Percentiles rank a stretch among this genome's conserved stretches.
phyloP scores from a whole-genome alignment of 1,140 invertebrate species.

The Drosophila suzukii region DNA sequence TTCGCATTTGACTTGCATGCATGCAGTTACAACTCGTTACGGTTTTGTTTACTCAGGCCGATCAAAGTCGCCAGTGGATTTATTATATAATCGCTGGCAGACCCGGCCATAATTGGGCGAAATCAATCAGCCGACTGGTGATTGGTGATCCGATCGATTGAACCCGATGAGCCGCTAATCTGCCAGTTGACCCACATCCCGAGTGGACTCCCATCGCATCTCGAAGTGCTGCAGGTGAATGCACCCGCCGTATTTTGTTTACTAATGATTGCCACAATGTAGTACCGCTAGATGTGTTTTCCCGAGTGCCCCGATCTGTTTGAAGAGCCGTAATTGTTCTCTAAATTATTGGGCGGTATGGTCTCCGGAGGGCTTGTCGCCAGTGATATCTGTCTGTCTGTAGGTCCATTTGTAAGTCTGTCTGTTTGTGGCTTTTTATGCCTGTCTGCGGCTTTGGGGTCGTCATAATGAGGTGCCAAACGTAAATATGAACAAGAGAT shows the following conservation, averaged over 20 bases:
- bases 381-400: conserved; percentile 23
- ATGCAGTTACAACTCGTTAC: conserved; percentile 53
- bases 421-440: conserved; percentile 53
- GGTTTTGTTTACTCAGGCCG: conserved; percentile 64
- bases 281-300: conserved; percentile 45
- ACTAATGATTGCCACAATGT: conserved; percentile 74
- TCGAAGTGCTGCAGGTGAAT: conserved; percentile 63
- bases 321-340: conserved; percentile 75
- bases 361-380: conserved; percentile 58
- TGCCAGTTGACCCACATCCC: conserved; percentile 67
- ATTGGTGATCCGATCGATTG: conserved; percentile 53
- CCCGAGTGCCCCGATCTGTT: conserved; percentile 42
- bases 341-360: conserved; percentile 62
- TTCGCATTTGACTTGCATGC: conserved; percentile 28
- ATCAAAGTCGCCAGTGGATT: conserved; percentile 77
- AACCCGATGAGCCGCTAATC: conserved; percentile 70
- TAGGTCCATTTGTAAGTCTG: background rate
- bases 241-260: conserved; percentile 73
- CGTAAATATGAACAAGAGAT: conserved; percentile 55
- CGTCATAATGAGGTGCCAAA: conserved; percentile 76
- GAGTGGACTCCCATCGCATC: background rate
- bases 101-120: conserved; percentile 62
- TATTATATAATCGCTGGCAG: conserved; percentile 65
- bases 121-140: conserved; percentile 64
- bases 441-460: conserved; percentile 65